Conservation (phyloP, 1,140 invertebrate species). For the Gryon sp. region DNA sequence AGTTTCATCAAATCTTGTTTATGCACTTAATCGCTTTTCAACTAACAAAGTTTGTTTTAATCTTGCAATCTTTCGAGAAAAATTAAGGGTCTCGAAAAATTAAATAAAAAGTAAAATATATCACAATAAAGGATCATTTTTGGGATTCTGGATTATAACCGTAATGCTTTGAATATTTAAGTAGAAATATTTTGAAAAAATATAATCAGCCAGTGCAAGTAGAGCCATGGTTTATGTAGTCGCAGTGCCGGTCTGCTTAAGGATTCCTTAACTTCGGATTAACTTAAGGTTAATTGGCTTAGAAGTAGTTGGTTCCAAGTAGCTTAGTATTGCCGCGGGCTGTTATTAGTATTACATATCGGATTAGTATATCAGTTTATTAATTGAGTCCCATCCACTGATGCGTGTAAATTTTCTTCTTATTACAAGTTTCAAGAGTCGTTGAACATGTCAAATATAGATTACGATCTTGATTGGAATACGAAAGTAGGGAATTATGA, state of each 20-base stretch:
- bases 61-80: no score
- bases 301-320: slow-evolving; percentile 72
- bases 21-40: no score
- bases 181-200: no score
- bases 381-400: slow-evolving; percentile 64
- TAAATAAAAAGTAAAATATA: no score
- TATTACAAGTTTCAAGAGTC: slow-evolving; percentile 60
- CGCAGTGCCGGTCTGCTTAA: slow-evolving; percentile 62
- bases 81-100: no score
- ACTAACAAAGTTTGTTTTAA: no score
- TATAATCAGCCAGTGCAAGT: slow-evolving; percentile 13
- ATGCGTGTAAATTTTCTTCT: slow-evolving; percentile 58
- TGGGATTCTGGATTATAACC: no score
- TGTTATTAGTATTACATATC: slow-evolving; percentile 77
- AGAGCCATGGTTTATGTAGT: slow-evolving; percentile 20
- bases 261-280: slow-evolving; percentile 77
- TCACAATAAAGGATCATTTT: no score
- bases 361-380: slow-evolving; percentile 73
- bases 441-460: slow-evolving; percentile 57
- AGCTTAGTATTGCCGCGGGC: slow-evolving; percentile 70
- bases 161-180: no score
- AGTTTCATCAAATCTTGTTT: no score
- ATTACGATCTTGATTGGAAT: slow-evolving; percentile 47
- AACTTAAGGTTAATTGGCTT: slow-evolving; percentile 77
- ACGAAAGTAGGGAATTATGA: slow-evolving; percentile 17